Percentiles rank a stretch among this genome's conserved stretches.
Conservation (phyloP, 2,888 invertebrate species). For the Hipparchia semele region DNA sequence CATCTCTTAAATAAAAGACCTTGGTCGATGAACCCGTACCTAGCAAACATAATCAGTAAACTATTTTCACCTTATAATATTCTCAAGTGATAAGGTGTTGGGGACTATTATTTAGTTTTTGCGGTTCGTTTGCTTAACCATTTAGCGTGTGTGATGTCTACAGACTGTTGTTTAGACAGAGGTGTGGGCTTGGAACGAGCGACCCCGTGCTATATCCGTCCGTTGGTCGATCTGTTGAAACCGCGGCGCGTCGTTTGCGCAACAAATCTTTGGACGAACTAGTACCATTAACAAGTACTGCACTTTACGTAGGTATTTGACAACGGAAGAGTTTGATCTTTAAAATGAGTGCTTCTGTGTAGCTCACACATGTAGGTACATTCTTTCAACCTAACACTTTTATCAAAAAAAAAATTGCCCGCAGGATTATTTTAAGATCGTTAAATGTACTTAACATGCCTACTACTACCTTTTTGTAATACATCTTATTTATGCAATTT, state of each 20-base stretch:
- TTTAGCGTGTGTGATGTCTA: constrained; percentile 64
- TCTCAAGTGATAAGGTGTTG: constrained; percentile 57
- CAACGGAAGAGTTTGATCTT: not conserved
- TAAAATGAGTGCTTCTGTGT: not conserved
- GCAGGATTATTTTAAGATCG: too few species aligned
- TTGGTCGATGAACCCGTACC: constrained; percentile 47
- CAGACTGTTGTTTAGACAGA: constrained; percentile 68
- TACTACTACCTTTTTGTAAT: too few species aligned
- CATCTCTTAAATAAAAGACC: constrained; percentile 37
- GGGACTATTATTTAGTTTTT: constrained; percentile 55
- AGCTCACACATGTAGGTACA: too few species aligned
- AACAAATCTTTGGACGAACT: constrained; percentile 63
- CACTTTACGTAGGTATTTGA: not conserved
- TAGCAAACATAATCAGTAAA: constrained; percentile 36
- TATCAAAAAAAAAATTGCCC: too few species aligned
- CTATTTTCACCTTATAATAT: constrained; percentile 40
- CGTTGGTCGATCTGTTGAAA: constrained; percentile 69
- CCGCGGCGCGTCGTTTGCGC: constrained; percentile 59
- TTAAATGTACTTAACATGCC: too few species aligned
- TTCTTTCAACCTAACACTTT: too few species aligned
- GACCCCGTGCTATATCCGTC: constrained; percentile 80
- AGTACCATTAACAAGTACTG: constrained; percentile 20
- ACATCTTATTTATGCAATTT: too few species aligned
- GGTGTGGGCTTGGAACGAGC: constrained; percentile 72
- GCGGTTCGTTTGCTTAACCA: constrained; percentile 61